phyloP scores from a whole-genome alignment of 2,888 invertebrate species.

The Parnassius mnemosyne region DNA sequence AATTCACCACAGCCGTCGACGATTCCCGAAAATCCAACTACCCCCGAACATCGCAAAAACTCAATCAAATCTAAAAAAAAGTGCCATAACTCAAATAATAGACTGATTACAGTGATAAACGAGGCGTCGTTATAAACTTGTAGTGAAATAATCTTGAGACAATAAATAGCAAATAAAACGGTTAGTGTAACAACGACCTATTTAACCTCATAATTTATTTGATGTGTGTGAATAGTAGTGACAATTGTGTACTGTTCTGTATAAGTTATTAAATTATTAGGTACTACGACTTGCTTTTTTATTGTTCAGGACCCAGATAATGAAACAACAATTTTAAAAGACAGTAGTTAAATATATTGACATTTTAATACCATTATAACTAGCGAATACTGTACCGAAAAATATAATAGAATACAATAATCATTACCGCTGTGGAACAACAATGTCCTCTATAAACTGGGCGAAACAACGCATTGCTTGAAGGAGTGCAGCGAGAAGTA shows the following conservation, averaged over 20 bases:
- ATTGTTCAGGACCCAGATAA: constrained; percentile 25
- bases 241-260: constrained; percentile 72
- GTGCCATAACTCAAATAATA: constrained; percentile 80
- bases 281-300: constrained; percentile 34
- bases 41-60: constrained; percentile 64
- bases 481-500: constrained; percentile 80
- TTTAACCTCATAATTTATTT: constrained; percentile 80
- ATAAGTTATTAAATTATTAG: constrained; percentile 77
- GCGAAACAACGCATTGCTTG: constrained; percentile 83
- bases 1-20: constrained; percentile 48
- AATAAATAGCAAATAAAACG: constrained; percentile 61
- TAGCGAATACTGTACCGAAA: constrained; percentile 68
- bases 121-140: constrained; percentile 82
- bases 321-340: constrained; percentile 55
- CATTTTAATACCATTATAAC: constrained; percentile 52
- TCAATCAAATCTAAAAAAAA: constrained; percentile 73
- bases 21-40: constrained; percentile 53
- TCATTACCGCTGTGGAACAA: constrained; percentile 70
- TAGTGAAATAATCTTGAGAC: constrained; percentile 63
- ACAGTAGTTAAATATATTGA: constrained; percentile 66
- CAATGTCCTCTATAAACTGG: constrained; percentile 81
- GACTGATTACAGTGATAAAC: constrained; percentile 89
- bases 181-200: constrained; percentile 64
- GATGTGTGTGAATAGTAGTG: constrained; percentile 71
- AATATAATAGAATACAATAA: constrained; percentile 53